Conservation (phyloP, 2,888 invertebrate genomes). For the Amblyjoppa fuscipennis region DNA sequence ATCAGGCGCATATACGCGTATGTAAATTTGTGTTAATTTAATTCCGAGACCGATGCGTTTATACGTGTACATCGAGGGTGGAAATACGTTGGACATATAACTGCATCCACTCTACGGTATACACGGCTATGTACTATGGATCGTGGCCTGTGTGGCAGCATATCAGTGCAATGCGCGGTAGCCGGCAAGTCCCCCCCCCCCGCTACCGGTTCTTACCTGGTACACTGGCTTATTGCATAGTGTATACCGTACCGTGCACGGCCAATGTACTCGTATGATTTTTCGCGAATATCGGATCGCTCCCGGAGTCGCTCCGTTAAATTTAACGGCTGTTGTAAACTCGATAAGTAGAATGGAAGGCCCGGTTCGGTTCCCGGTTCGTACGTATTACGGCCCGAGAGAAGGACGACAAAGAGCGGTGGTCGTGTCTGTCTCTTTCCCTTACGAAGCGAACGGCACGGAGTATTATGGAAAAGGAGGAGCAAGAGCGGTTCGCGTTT, state of each 20-base stretch:
- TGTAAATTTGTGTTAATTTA: slow-evolving; percentile 68
- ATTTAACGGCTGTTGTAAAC: slow-evolving; percentile 72
- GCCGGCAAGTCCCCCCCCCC: slow-evolving; percentile 4
- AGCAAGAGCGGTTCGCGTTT: slow-evolving; percentile 42
- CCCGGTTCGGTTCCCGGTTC: slow-evolving; percentile 54
- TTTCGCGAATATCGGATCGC: slow-evolving; percentile 61
- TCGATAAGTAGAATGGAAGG: slow-evolving; percentile 71
- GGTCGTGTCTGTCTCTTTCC: slow-evolving; percentile 16
- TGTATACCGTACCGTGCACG: slow-evolving; percentile 8
- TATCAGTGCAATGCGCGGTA: slow-evolving; percentile 43
- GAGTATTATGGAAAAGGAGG: slow-evolving; percentile 6
- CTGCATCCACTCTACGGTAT: slow-evolving; percentile 23
- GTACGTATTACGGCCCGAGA: slow-evolving; percentile 42
- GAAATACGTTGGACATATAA: slow-evolving; percentile 41
- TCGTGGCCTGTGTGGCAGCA: background rate
- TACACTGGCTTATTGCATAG: background rate
- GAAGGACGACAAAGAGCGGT: slow-evolving; percentile 49
- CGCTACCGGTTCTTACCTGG: slow-evolving; percentile 57
- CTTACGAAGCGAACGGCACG: background rate
- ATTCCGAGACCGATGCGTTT: slow-evolving; percentile 64
- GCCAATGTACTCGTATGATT: slow-evolving; percentile 47
- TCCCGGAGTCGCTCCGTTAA: slow-evolving; percentile 69
- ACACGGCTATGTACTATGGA: slow-evolving; percentile 10
- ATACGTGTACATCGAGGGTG: slow-evolving; percentile 40
- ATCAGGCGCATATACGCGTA: slow-evolving; percentile 60